Evolutionary conservation across 2,888 invertebrate genomes (phyloP), one percentile per base, ranked within the genome.

Genomic region (Actias luna): DNA sequence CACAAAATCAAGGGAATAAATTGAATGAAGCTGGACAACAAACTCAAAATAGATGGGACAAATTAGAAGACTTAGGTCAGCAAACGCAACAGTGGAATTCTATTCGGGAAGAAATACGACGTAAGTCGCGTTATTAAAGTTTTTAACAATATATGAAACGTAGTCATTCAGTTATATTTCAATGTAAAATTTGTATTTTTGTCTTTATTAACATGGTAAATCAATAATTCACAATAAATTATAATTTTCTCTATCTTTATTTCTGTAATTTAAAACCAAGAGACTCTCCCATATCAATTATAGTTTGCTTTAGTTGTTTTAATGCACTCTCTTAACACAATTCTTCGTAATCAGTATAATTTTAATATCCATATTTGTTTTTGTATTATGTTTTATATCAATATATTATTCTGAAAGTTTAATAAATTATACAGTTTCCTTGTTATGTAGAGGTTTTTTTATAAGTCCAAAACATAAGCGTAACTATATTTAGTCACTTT

Each of bases 61-160:
- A 75, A 36, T 65, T 69, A 50, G 77, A 84, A 74, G 79, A 82
- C 63, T 39, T 67, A 12, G 72, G 70, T 42, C 77, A 79, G 67
- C 75, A 80, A 68, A 67, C 69, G 29, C 76, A 77, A 18, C 71
- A 72, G 33, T 74, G 69, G 67, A 68, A 72, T 61, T 69, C 70
- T 62, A 64, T 72, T 50, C 65, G 70, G 60, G 62, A 65, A 58
- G 61, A 64, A 50, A 27, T 39, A 27, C 65, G 60, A 60, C 63
- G 63, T 62, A 63, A 63, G 63, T 63, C 50, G 55, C 59, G 25
- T 31, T 39, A 42, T 35, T 58, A 39, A 59, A 36, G 36, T 18
- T 14, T 55, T 50, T 1, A 55, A 55, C 8, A n/a, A 55, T 55
- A 55, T 50, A 25, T 46, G 16, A 50, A 2, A 7, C 4, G 10